A percentile compares a stretch with the other conserved stretches of the same genome.
phyloP scores from a whole-genome alignment of 2,888 invertebrate genomes.

The Oligia latruncula region DNA sequence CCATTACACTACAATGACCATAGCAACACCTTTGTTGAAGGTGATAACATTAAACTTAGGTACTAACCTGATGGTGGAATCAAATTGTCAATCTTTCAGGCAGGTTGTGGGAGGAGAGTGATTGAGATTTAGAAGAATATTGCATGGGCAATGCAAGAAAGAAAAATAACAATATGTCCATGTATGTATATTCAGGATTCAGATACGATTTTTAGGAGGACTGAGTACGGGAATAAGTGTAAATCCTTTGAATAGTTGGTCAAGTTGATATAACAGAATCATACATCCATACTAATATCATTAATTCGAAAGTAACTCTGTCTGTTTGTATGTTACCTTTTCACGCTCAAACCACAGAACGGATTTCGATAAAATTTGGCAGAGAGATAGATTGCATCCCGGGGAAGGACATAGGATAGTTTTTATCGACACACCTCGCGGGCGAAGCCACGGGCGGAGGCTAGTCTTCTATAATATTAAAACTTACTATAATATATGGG shows the following conservation, averaged over 20 bases:
- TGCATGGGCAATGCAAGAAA: neutral
- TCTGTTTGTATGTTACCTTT: too few relatives aligned
- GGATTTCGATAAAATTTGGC: too few relatives aligned
- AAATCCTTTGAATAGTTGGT: neutral
- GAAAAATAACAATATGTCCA: neutral
- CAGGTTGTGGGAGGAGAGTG: neutral
- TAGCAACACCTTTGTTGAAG: constrained; percentile 69
- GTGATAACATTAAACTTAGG: constrained; percentile 34
- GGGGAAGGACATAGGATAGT: too few relatives aligned
- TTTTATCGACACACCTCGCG: too few relatives aligned
- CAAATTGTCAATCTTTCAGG: constrained; percentile 14
- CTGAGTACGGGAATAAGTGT: neutral
- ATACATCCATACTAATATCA: neutral
- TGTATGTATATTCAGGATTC: neutral
- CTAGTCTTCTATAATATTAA: too few relatives aligned
- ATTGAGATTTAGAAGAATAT: neutral
- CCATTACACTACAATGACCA: constrained; percentile 77
- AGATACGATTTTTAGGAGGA: neutral
- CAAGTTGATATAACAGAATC: neutral
- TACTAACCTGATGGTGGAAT: constrained; percentile 18
- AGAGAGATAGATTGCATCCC: too few relatives aligned
- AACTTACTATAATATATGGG: too few relatives aligned
- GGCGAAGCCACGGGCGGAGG: too few relatives aligned
- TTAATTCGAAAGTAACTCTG: too few relatives aligned
- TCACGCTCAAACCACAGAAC: too few relatives aligned